Evolutionary conservation across 2,888 invertebrate genomes (phyloP).

Genomic region (Ormia ochracea): DNA sequence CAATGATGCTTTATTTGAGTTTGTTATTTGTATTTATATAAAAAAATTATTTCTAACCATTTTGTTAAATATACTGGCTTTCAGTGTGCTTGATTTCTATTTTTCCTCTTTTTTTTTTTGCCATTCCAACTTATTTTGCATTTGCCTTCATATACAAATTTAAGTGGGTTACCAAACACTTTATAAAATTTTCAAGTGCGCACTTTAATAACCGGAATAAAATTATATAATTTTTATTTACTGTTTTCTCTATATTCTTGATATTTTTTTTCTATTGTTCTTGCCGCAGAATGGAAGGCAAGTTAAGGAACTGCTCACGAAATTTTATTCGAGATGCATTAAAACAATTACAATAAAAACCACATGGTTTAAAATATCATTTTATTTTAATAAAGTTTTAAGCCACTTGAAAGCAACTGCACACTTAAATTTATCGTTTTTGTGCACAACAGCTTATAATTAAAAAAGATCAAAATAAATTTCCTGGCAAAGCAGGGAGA

Average conservation of each 20-base stretch:
- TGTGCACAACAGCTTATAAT: no score
- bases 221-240: slow-evolving; percentile 42
- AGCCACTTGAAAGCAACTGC: slow-evolving; percentile 4
- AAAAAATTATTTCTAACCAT: slow-evolving; percentile 45
- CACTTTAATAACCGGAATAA: slow-evolving; percentile 42
- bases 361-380: neutral
- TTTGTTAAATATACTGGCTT: slow-evolving; percentile 36
- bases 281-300: slow-evolving; percentile 33
- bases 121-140: slow-evolving; percentile 4
- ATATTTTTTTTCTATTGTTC: neutral
- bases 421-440: no score
- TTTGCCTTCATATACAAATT: slow-evolving; percentile 35
- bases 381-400: neutral
- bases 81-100: slow-evolving; percentile 22
- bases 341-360: neutral
- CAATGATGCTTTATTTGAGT: slow-evolving; percentile 69
- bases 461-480: no score
- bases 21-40: slow-evolving; percentile 69
- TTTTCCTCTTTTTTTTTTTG: neutral
- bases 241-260: slow-evolving; percentile 40
- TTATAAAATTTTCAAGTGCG: slow-evolving; percentile 58
- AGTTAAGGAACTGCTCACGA: neutral
- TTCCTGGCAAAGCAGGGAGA: no score
- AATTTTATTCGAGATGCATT: neutral
- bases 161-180: slow-evolving; percentile 62